Evolutionary conservation across 1,140 invertebrate species (phyloP).

Genomic region (Bathynomus jamesi): DNA sequence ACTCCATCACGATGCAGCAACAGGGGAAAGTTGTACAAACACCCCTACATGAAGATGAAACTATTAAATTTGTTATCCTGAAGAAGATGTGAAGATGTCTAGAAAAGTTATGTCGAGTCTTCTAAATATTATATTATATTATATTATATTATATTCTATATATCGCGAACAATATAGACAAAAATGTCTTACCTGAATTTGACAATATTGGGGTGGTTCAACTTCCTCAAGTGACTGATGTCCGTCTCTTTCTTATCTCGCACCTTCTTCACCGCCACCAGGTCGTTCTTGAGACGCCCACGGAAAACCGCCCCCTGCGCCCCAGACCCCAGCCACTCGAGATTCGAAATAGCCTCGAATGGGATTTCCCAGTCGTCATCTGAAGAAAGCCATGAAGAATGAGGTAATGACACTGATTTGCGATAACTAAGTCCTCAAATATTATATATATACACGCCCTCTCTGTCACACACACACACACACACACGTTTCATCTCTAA

Average conservation of each 20-base stretch:
- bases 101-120: no score
- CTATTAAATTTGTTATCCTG: background rate
- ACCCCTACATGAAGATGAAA: constrained; percentile 54
- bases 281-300: constrained; percentile 70
- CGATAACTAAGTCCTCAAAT: no score
- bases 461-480: constrained; percentile 7
- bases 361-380: constrained; percentile 84
- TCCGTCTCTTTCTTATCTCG: constrained; percentile 87
- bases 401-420: no score
- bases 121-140: constrained; percentile 8
- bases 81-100: background rate
- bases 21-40: constrained; percentile 88
- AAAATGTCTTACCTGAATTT: constrained; percentile 85
- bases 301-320: constrained; percentile 94
- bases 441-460: constrained; percentile 6
- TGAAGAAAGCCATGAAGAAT: constrained; percentile 17
- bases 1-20: constrained; percentile 97
- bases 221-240: constrained; percentile 83
- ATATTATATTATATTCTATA: no score
- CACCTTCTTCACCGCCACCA: constrained; percentile 95
- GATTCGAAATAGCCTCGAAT: constrained; percentile 82
- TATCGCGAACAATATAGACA: constrained; percentile 18
- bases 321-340: constrained; percentile 88
- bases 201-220: constrained; percentile 95
- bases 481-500: constrained; percentile 1